phyloP scores from a whole-genome alignment of 1,140 invertebrate species.

The Nasonia vitripennis region DNA sequence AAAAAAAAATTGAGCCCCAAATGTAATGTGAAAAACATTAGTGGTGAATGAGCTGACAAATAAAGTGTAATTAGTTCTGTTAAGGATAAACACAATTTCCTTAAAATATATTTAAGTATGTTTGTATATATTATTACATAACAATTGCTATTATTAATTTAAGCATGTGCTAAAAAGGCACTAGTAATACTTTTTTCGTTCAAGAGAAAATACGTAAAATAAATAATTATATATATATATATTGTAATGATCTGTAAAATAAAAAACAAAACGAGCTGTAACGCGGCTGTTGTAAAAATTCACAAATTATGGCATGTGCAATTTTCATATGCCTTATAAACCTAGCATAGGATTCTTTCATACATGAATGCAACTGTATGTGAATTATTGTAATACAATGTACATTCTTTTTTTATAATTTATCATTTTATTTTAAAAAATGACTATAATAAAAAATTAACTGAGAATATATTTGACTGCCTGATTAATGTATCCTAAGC shows the following conservation, averaged over 20 bases:
- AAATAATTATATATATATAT: slow-evolving; percentile 19
- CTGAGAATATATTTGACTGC: not conserved
- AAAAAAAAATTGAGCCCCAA: not conserved
- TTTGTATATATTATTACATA: slow-evolving; percentile 48
- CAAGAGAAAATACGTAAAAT: slow-evolving; percentile 46
- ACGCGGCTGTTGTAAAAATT: slow-evolving; percentile 40
- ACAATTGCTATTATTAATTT: slow-evolving; percentile 41
- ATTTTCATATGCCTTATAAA: slow-evolving; percentile 39
- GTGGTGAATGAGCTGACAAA: slow-evolving; percentile 31
- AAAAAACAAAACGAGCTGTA: slow-evolving; percentile 19
- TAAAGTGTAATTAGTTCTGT: slow-evolving; percentile 45
- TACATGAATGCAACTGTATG: slow-evolving; percentile 34
- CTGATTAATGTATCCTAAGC: not conserved
- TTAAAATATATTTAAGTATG: slow-evolving; percentile 33
- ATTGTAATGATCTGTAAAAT: slow-evolving; percentile 33
- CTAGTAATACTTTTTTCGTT: slow-evolving; percentile 46
- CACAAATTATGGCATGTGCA: slow-evolving; percentile 27
- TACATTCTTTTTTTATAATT: slow-evolving; percentile 45
- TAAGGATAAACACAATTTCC: slow-evolving; percentile 43
- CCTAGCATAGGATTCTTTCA: slow-evolving; percentile 29
- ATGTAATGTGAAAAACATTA: slow-evolving; percentile 33
- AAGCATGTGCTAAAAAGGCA: not conserved
- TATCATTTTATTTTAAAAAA: slow-evolving; percentile 48
- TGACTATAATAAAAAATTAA: slow-evolving; percentile 45
- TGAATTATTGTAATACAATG: slow-evolving; percentile 43